Conservation (phyloP, 2,113 vertebrate genomes). For the Uropsilus gracilis region DNA sequence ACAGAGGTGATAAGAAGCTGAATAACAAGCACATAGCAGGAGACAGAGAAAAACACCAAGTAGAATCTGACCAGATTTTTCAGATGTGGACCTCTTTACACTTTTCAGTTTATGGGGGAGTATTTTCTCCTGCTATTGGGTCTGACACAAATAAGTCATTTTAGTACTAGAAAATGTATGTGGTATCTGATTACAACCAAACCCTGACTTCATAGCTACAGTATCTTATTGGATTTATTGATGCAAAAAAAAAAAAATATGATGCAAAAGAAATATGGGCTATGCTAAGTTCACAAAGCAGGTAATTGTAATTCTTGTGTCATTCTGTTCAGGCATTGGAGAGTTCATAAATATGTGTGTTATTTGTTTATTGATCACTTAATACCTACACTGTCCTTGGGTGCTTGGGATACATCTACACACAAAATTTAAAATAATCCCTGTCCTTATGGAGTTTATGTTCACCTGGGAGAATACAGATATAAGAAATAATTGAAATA, state of each 20-base stretch:
- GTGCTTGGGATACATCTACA: not conserved
- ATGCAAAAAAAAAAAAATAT: slow-evolving; percentile 13
- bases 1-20: not conserved
- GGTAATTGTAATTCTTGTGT: not conserved
- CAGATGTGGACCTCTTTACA: not conserved
- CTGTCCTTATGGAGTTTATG: not conserved
- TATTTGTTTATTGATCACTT: not conserved
- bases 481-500: slow-evolving; percentile 8
- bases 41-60: slow-evolving; percentile 35
- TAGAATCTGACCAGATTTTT: not conserved
- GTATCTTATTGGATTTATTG: not conserved
- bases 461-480: not conserved
- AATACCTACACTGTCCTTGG: not conserved
- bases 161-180: not conserved
- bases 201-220: not conserved
- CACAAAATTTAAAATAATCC: not conserved
- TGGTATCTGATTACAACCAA: not conserved
- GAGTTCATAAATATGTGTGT: not conserved
- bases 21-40: not conserved
- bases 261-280: not conserved
- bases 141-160: slow-evolving; percentile 41
- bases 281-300: not conserved
- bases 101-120: slow-evolving; percentile 14
- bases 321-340: not conserved
- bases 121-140: not conserved